phyloP scores from a whole-genome alignment of 2,797 vertebrate species.

The Sparus aurata region DNA sequence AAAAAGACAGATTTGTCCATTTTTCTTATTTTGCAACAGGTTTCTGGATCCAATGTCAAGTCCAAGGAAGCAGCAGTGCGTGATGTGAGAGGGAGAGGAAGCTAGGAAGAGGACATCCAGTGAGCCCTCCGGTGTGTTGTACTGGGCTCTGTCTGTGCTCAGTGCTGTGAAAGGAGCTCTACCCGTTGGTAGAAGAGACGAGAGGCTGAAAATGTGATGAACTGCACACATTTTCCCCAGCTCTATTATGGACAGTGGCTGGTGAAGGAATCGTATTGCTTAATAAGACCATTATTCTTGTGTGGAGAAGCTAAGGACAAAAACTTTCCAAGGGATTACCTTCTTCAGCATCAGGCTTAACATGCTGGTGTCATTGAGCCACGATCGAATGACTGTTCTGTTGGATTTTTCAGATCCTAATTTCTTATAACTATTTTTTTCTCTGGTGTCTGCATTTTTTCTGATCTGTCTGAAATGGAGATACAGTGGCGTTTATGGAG shows the following conservation, averaged over 20 bases:
- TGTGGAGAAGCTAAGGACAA: conserved; percentile 74
- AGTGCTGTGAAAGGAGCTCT: conserved; percentile 63
- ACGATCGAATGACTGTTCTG: conserved; percentile 56
- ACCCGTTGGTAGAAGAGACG: conserved; percentile 45
- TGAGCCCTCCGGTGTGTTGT: conserved; percentile 49
- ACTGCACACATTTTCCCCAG: conserved; percentile 62
- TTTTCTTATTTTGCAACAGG: conserved; percentile 76
- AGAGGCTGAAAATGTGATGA: conserved; percentile 76
- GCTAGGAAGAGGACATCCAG: conserved; percentile 23
- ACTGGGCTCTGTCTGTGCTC: conserved; percentile 28
- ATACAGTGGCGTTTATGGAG: conserved; percentile 88
- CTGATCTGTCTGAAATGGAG: conserved; percentile 88
- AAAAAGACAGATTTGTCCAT: conserved; percentile 42
- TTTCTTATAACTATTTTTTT: conserved; percentile 54
- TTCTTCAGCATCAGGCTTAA: conserved; percentile 49
- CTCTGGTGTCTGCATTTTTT: conserved; percentile 41
- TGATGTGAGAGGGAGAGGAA: conserved; percentile 45
- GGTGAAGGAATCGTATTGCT: conserved; percentile 81
- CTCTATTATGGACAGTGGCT: conserved; percentile 83
- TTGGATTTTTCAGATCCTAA: conserved; percentile 51
- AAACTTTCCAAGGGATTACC: conserved; percentile 83
- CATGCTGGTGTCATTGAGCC: conserved; percentile 39
- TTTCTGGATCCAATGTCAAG: conserved; percentile 74
- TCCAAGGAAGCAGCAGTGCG: conserved; percentile 64
- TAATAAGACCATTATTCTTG: conserved; percentile 81